phyloP scores from a whole-genome alignment of 2,888 invertebrate species.

The Aphidius colemani region DNA sequence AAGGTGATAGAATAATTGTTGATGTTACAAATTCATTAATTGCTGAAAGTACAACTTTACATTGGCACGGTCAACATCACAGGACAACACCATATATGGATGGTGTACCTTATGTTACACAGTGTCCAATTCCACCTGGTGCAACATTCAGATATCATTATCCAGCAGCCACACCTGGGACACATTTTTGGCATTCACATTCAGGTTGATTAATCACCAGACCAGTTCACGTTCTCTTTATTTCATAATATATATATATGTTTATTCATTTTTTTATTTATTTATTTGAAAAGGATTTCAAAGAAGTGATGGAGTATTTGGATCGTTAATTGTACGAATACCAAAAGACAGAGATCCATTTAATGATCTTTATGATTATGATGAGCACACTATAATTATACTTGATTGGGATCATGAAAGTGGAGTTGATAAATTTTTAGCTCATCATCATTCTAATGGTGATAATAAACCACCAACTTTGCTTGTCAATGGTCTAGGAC shows the following conservation, averaged over 20 bases:
- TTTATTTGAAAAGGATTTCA: slow-evolving; percentile 70
- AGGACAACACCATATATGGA: slow-evolving; percentile 82
- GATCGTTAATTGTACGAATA: slow-evolving; percentile 75
- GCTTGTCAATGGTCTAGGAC: slow-evolving; percentile 81
- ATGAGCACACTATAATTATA: slow-evolving; percentile 77
- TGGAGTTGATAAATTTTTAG: slow-evolving; percentile 75
- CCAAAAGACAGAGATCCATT: slow-evolving; percentile 71
- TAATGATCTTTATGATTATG: slow-evolving; percentile 75
- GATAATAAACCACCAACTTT: slow-evolving; percentile 83
- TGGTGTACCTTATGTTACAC: slow-evolving; percentile 83
- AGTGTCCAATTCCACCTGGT: slow-evolving; percentile 81
- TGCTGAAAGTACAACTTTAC: slow-evolving; percentile 82
- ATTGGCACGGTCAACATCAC: slow-evolving; percentile 92
- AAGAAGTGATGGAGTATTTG: slow-evolving; percentile 83
- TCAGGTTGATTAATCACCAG: slow-evolving; percentile 57
- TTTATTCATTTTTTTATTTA: too few relatives aligned
- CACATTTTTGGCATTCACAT: slow-evolving; percentile 86
- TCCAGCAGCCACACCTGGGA: slow-evolving; percentile 74
- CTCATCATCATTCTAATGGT: slow-evolving; percentile 83
- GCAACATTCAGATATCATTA: slow-evolving; percentile 78
- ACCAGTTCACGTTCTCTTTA: too few relatives aligned
- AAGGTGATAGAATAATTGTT: slow-evolving; percentile 81
- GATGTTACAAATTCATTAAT: slow-evolving; percentile 80
- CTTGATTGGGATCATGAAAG: slow-evolving; percentile 83
- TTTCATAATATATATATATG: not conserved